These are phyloP conservation scores for Dorcus hopei DNA, from an alignment of 2,888 invertebrate genomes.

Conservation along the genomic window DNA sequence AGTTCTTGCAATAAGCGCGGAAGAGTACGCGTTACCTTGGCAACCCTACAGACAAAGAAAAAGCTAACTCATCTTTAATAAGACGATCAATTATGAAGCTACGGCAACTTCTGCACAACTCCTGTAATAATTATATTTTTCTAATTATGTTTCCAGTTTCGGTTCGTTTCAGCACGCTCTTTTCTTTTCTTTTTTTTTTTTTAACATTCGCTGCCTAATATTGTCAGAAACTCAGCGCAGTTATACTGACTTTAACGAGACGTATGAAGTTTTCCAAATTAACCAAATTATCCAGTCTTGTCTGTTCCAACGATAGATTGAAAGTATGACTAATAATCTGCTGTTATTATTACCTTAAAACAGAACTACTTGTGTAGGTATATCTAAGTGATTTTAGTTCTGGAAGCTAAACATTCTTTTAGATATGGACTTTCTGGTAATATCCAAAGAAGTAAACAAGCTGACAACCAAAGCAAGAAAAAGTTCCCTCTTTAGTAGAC, in stretches of 20 bases:
- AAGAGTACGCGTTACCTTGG: constrained; percentile 41
- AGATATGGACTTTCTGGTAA: too few relatives aligned
- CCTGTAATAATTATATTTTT: constrained; percentile 46
- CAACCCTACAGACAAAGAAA: constrained; percentile 47
- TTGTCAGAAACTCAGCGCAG: neutral
- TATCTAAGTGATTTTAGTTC: too few relatives aligned
- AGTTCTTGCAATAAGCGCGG: constrained; percentile 49
- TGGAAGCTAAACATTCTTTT: too few relatives aligned
- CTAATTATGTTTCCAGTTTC: constrained; percentile 41
- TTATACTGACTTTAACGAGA: constrained; percentile 6
- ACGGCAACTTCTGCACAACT: constrained; percentile 47
- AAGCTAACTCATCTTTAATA: constrained; percentile 52
- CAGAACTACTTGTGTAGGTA: too few relatives aligned
- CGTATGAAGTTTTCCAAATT: constrained; percentile 1
- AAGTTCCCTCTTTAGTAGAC: too few relatives aligned
- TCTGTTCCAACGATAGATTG: too few relatives aligned
- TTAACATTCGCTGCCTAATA: constrained; percentile 7
- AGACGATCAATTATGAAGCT: constrained; percentile 51
- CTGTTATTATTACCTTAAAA: too few relatives aligned
- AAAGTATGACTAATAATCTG: too few relatives aligned
- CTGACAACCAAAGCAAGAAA: too few relatives aligned
- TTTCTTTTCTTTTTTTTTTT: constrained; percentile 13
- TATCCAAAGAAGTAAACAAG: too few relatives aligned
- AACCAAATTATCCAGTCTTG: neutral
- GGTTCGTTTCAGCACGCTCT: neutral